phyloP scores from a whole-genome alignment of 2,888 invertebrate genomes.

The Resseliella maxima region DNA sequence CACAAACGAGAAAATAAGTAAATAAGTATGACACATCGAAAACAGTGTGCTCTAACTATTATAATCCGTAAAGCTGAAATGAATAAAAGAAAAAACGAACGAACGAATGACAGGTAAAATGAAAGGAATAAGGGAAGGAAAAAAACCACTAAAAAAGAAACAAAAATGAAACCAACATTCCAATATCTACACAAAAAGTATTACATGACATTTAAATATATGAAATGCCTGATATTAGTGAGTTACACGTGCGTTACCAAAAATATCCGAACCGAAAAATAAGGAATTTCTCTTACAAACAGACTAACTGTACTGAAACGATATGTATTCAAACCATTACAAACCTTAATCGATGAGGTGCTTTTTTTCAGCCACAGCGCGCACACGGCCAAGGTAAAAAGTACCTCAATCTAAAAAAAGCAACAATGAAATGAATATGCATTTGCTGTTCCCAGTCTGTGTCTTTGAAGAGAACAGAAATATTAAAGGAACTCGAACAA shows the following conservation, averaged over 20 bases:
- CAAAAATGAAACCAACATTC: not conserved
- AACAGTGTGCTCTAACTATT: not conserved
- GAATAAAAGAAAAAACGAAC: not conserved
- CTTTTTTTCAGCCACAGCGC: not conserved
- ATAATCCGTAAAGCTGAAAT: not conserved
- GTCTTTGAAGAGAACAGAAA: not conserved
- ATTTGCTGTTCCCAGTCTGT: not conserved
- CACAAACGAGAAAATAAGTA: not conserved
- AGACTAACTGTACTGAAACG: not conserved
- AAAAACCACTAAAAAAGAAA: not conserved
- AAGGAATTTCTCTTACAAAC: not conserved
- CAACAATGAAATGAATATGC: constrained; percentile 4
- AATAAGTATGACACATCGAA: not conserved
- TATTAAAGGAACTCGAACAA: not conserved
- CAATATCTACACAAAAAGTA: not conserved
- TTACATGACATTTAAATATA: not conserved
- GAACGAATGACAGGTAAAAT: too few relatives aligned
- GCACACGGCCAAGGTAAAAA: constrained; percentile 22
- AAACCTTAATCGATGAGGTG: not conserved
- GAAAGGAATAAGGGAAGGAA: too few relatives aligned
- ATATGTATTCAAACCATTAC: not conserved
- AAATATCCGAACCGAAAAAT: not conserved
- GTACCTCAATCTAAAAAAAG: not conserved
- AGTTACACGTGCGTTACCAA: constrained; percentile 33
- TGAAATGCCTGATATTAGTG: not conserved